These are phyloP conservation scores for Xenotilapia longispinis DNA, from an alignment of 2,113 vertebrate genomes.

Conservation along the genomic window DNA sequence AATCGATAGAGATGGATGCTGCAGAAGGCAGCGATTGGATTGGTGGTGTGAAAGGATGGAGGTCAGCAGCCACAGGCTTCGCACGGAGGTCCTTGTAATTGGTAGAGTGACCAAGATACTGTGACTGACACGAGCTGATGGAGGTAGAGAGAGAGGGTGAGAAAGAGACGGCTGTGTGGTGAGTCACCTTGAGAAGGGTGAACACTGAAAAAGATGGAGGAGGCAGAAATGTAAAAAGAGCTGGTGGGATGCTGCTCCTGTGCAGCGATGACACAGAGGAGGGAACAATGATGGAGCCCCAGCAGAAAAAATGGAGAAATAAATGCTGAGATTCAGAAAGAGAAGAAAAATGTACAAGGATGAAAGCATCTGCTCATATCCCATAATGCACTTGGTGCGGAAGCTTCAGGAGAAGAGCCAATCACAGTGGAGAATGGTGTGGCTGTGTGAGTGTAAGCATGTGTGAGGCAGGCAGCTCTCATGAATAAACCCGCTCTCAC, in stretches of 20 bases:
- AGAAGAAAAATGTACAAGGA: neutral
- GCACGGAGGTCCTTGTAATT: neutral
- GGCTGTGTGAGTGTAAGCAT: neutral
- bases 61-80: neutral
- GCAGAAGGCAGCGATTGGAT: neutral
- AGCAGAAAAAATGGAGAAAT: neutral
- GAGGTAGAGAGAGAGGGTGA: neutral
- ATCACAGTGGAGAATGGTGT: neutral
- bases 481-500: neutral
- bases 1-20: neutral
- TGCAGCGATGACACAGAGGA: neutral
- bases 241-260: neutral
- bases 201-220: neutral
- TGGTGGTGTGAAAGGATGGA: neutral
- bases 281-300: neutral
- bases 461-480: neutral
- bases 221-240: neutral
- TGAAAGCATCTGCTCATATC: neutral
- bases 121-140: neutral
- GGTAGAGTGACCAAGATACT: neutral
- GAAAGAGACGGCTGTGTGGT: neutral
- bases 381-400: slow-evolving; percentile 21
- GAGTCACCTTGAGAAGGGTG: slow-evolving; percentile 57
- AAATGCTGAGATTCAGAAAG: neutral
- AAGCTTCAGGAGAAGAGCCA: neutral